These are phyloP conservation scores for Tanypteryx hageni DNA, from an alignment of 2,888 invertebrate genomes.

Conservation along the genomic window DNA sequence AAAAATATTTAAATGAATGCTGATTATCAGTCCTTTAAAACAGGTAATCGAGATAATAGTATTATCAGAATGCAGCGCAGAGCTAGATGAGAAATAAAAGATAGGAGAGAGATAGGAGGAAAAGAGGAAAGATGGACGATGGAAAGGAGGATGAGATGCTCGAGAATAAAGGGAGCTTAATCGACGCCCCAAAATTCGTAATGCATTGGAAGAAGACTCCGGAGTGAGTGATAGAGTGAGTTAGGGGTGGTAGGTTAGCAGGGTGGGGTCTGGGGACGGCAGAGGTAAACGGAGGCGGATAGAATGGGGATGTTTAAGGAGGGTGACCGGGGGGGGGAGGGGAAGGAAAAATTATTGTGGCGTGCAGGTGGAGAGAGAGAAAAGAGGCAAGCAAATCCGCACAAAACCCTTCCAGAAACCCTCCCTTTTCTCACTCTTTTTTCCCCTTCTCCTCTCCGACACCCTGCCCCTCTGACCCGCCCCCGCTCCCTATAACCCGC, in stretches of 20 bases:
- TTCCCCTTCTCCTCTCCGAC: not conserved
- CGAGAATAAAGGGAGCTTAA: conserved; percentile 34
- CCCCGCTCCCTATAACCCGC: not conserved
- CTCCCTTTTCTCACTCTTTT: not conserved
- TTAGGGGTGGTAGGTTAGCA: not conserved
- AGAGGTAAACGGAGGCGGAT: not conserved
- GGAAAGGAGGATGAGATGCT: not conserved
- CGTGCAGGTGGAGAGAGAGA: conserved; percentile 33
- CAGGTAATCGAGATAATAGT: conserved; percentile 8
- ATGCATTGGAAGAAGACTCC: not conserved
- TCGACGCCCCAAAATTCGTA: conserved; percentile 33
- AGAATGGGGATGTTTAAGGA: conserved; percentile 26
- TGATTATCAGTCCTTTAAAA: not conserved
- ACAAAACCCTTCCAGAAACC: conserved; percentile 38
- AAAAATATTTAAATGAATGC: conserved; percentile 45
- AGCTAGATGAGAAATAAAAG: no score
- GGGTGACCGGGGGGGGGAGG: not conserved
- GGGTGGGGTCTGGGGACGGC: not conserved
- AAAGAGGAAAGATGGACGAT: not conserved
- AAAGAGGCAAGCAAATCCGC: conserved; percentile 52
- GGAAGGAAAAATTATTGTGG: conserved; percentile 40
- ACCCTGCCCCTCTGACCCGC: no score
- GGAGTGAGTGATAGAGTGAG: not conserved
- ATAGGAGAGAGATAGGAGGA: not conserved
- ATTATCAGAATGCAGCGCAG: conserved; percentile 1